Base-by-base conservation (phyloP, 2,113 vertebrate genomes). In the Psilopogon haemacephalus region DNA sequence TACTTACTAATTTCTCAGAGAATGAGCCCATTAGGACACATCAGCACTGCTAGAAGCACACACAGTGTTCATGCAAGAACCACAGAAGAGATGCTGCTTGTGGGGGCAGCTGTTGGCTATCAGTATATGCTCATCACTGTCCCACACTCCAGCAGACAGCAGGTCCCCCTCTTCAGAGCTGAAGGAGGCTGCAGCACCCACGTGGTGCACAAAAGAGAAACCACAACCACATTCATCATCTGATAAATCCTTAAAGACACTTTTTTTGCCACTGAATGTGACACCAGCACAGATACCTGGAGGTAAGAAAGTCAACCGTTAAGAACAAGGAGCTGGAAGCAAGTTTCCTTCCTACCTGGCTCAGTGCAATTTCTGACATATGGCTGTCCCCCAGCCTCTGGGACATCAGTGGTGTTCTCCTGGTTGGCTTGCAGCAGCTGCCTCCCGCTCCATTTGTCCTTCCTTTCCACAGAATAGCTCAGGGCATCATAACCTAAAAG, bases 291-390 rank as follows among this genome's bases (percentile, higher is more conserved):
- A 60, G 33, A 17, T 8, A 73, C 2, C 44, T 37, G 46, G 27
- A 90, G 48, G 30, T 15, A 50, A 54, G 69, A 60, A 72, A 74
- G 62, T 23, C 86, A 56, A 11, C 15, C 6, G 24, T n/a, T n/a
- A 64, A 48, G n/a, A 20, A 37, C 0, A 2, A 46, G 32, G 55
- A 69, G 67, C 42, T 12, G 6, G 32, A 78, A 62, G 18, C 20
- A 37, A 1, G 40, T 46, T n/a, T 9, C 12, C 13, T 15, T 70
- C 93, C 96, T 98, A 99, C 99, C 99, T 98, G 99, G 99, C 30
- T 98, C 98, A 7, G 99, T 99, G 97, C 99, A 99, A 95, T 99
- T 99, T 84, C 98, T 99, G 91, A 90, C 56, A 6, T 85, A 96
- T 3, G 54, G 80, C 37, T 95, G 93, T 21, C 94, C 97, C 1